Base-by-base conservation (phyloP, 2,888 invertebrate species). In the Pollenia labialis region DNA sequence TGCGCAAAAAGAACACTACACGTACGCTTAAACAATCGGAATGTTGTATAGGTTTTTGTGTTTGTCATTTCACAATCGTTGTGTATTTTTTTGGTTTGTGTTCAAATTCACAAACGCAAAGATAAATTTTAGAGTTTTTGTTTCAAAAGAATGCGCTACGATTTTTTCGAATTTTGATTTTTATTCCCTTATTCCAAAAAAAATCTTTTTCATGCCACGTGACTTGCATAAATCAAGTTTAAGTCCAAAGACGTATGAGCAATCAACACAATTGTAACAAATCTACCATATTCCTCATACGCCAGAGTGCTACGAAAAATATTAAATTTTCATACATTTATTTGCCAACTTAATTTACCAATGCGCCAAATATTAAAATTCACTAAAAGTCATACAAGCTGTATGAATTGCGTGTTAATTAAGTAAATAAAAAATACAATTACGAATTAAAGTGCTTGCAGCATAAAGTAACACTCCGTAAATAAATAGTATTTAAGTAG, bases 401-500 rank as follows among this genome's bases (percentile, higher is more conserved):
- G 32, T 44, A 44, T 18, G 18, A 16, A 40, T 60, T 62, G 54
- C 62, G 16, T 64, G 62, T 64, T 72, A 72, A 80, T 80, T 64
- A 81, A 54, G 72, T 42, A 74, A 54, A 81, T 46, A 66, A 56
- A 32, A 64, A 72, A 54, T 48, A 66, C 32, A 64, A 64, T 40
- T 72, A 81, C 10, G 64, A 62, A 72, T 42, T 40, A 12, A 71
- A 64, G 66, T 48, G n/a, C 23, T 52, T 72, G 54, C 71, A 54
- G 52, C 46, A 64, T 11, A 50, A 62, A 64, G 32, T 72, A 23
- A 64, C 52, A 64, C 80, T 18, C 42, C 18, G 72, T 64, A 72
- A 80, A 72, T 46, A 80, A 72, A 40, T n/a, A 46, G 40, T 18
- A 66, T 16, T 48, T 56, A 48, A 81, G 56, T 56, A n/a, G 64